A percentile compares a stretch with the other conserved stretches of the same genome.
Evolutionary conservation across 2,888 invertebrate species (phyloP).

Genomic region (Xestobium rufovillosum): DNA sequence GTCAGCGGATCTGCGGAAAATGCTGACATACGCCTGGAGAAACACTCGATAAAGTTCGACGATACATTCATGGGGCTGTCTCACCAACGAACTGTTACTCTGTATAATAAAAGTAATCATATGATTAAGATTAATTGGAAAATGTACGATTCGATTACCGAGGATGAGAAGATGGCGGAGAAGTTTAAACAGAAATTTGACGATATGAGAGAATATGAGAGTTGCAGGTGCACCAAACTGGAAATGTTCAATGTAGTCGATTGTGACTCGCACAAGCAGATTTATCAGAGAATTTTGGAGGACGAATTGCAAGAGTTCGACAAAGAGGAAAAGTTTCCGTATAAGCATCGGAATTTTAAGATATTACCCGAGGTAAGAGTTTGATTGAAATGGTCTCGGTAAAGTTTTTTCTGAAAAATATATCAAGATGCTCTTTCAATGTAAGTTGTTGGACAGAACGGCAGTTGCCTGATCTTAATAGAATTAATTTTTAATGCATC

Average conservation of each 20-base stretch:
- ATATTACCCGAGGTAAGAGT: slow-evolving; percentile 48
- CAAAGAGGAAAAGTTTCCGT: slow-evolving; percentile 35
- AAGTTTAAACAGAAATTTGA: slow-evolving; percentile 28
- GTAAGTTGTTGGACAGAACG: too few species aligned
- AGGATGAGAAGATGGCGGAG: slow-evolving; percentile 35
- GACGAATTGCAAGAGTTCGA: slow-evolving; percentile 38
- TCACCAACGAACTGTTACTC: slow-evolving; percentile 45
- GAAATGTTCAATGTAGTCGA: slow-evolving; percentile 33
- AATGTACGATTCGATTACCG: slow-evolving; percentile 43
- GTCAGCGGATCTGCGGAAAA: slow-evolving; percentile 44
- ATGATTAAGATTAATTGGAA: slow-evolving; percentile 52
- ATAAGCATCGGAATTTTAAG: slow-evolving; percentile 39
- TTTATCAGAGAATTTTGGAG: slow-evolving; percentile 41
- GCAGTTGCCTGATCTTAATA: too few species aligned
- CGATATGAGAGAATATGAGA: slow-evolving; percentile 32
- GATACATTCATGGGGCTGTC: slow-evolving; percentile 54
- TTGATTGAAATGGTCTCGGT: too few species aligned
- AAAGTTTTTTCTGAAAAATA: too few species aligned
- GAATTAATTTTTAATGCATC: too few species aligned
- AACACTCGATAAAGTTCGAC: slow-evolving; percentile 46
- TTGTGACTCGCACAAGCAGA: slow-evolving; percentile 31
- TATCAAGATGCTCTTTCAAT: too few species aligned
- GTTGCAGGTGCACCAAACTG: slow-evolving; percentile 27
- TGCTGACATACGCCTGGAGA: slow-evolving; percentile 47
- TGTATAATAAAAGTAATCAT: slow-evolving; percentile 51